These are phyloP conservation scores for Ophraella communa DNA, from an alignment of 2,888 invertebrate species.

Conservation along the genomic window DNA sequence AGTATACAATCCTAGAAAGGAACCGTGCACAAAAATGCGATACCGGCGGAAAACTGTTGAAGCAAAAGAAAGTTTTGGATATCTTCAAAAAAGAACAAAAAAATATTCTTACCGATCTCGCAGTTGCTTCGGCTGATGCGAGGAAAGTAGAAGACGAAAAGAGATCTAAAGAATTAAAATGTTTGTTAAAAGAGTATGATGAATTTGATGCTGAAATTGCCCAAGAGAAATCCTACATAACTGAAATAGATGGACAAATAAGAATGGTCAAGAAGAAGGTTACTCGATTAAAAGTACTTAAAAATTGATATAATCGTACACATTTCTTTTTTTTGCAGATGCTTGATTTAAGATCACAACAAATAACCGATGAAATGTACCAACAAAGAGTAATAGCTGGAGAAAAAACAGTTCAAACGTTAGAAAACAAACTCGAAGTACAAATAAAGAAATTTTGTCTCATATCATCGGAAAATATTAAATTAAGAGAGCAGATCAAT, in stretches of 20 bases:
- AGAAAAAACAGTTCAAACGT: conserved; percentile 66
- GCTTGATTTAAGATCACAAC: conserved; percentile 39
- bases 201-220: conserved; percentile 57
- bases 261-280: conserved; percentile 47
- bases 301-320: not conserved
- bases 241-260: conserved; percentile 63
- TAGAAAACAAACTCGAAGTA: conserved; percentile 79
- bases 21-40: conserved; percentile 73
- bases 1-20: conserved; percentile 72
- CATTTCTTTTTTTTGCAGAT: conserved; percentile 16
- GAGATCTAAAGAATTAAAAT: conserved; percentile 63
- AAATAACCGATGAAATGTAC: conserved; percentile 59
- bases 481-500: conserved; percentile 70
- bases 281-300: not conserved
- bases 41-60: conserved; percentile 63
- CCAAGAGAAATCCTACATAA: conserved; percentile 55
- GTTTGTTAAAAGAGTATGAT: conserved; percentile 65
- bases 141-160: conserved; percentile 65
- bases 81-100: conserved; percentile 69
- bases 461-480: conserved; percentile 74
- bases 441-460: conserved; percentile 76
- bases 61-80: conserved; percentile 68
- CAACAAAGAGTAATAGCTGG: conserved; percentile 62
- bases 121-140: conserved; percentile 65
- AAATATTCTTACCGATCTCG: conserved; percentile 69